These are phyloP conservation scores for Nasonia longicornis DNA, from an alignment of 1,140 invertebrate genomes.

Conservation along the genomic window DNA sequence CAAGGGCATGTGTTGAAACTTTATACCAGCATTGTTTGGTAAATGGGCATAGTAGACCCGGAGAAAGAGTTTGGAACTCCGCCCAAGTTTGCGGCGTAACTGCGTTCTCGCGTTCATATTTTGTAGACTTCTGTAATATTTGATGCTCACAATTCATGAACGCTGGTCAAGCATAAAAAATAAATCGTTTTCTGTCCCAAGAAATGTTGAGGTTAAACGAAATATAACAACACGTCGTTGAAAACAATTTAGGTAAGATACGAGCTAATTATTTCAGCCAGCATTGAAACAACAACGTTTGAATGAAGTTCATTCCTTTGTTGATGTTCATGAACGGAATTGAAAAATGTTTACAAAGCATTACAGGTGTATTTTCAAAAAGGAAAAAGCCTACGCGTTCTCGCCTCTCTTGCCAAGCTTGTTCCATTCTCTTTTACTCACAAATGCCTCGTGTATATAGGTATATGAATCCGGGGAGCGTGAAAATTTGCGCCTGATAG, in stretches of 20 bases:
- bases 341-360: no score
- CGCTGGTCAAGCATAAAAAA: not conserved
- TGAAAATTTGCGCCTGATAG: not conserved
- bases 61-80: not conserved
- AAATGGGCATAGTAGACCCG: not conserved
- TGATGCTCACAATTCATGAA: not conserved
- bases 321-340: no score
- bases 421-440: not conserved
- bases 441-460: not conserved
- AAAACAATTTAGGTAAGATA: no score
- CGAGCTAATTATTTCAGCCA: no score
- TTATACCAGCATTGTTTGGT: constrained; percentile 16
- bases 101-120: not conserved
- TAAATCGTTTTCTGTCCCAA: constrained; percentile 51
- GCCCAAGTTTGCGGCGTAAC: constrained; percentile 4
- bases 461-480: no score
- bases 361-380: no score
- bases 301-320: no score
- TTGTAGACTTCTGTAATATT: not conserved
- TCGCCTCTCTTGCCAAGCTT: not conserved
- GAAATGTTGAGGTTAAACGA: no score
- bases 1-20: not conserved
- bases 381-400: no score
- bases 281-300: no score
- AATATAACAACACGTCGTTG: no score